Base-by-base conservation (phyloP, 2,113 vertebrate genomes). In the Benitochromis conjunctus region DNA sequence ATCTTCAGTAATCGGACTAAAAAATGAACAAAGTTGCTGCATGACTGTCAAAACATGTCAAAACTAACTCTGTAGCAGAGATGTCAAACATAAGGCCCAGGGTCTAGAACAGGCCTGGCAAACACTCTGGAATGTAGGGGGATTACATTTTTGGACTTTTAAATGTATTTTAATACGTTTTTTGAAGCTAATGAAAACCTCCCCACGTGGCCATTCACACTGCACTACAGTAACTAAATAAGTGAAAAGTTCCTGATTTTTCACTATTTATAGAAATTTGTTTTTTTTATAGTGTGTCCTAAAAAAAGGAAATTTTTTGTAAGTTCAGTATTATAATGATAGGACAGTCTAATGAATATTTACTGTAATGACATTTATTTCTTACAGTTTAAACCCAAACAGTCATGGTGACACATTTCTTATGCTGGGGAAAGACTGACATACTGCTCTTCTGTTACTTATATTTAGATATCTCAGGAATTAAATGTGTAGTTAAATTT, bases 21-120 rank as follows among this genome's bases (percentile, higher is more conserved):
- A 64, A 12, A 64, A 0, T 7, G 1, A 36, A 64, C 9, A 64
- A 64, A 36, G 36, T 64, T 64, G 0, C 31, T 64, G 60, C 60
- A 36, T 12, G 10, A 64, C 0, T 36, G 60, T 66, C 7, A 14
- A 21, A 66, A 66, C 0, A 0, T 36, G 60, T 66, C 7, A 14
- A 21, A 66, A 66, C 0, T 38, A 19, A 4, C 10, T 66, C 34
- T 62, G 6, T 11, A 62, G 0, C 1, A 62, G 58, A 19, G 29
- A 11, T 34, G 16, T 62, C 29, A 34, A 62, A 62, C 16, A 34
- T 34, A 34, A 19, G 16, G 57, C 57, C 29, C 3, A 1, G 29
- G 29, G 16, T 62, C 29, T 60, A 16, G 16, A 60, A 60, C 29
- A 34, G 57, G 57, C 57, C 57, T 60, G 29, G 8, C 14, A 60